Evolutionary conservation across 2,888 invertebrate genomes (phyloP).

Genomic region (Margaritifera margaritifera): DNA sequence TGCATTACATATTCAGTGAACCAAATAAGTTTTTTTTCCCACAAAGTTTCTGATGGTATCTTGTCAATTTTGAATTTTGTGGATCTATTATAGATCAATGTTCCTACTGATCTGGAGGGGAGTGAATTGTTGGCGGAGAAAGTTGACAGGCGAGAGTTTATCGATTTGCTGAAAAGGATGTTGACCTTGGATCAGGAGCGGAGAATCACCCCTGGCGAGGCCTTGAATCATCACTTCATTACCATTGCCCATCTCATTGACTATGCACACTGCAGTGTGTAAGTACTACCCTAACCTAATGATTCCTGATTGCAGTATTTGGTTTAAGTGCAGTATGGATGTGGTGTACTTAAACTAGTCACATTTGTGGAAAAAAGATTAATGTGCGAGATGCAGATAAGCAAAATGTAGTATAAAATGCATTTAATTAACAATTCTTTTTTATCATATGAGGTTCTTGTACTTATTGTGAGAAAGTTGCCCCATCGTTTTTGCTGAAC

Average conservation of each 20-base stretch:
- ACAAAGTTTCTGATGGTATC: neutral
- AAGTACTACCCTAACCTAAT: conserved; percentile 34
- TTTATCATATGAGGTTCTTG: too few species aligned
- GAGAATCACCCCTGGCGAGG: conserved; percentile 95
- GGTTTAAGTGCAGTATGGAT: too few species aligned
- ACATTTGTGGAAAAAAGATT: too few species aligned
- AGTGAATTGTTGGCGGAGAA: conserved; percentile 97
- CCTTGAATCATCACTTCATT: conserved; percentile 95
- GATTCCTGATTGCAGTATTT: too few species aligned
- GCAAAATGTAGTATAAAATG: too few species aligned
- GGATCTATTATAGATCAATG: conserved; percentile 65
- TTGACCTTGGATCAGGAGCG: conserved; percentile 97
- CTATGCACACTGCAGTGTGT: conserved; percentile 95
- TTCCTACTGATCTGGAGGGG: conserved; percentile 88
- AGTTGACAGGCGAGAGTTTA: conserved; percentile 96
- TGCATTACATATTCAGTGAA: too few species aligned
- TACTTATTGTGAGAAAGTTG: too few species aligned
- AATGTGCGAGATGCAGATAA: too few species aligned
- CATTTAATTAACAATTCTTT: too few species aligned
- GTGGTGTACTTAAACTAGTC: too few species aligned
- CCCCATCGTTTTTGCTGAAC: too few species aligned
- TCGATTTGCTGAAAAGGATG: conserved; percentile 98
- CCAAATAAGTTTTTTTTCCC: too few species aligned
- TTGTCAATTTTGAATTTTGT: neutral
- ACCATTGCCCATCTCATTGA: conserved; percentile 92